phyloP scores from a whole-genome alignment of 1,140 invertebrate species.

The Diabrotica undecimpunctata region DNA sequence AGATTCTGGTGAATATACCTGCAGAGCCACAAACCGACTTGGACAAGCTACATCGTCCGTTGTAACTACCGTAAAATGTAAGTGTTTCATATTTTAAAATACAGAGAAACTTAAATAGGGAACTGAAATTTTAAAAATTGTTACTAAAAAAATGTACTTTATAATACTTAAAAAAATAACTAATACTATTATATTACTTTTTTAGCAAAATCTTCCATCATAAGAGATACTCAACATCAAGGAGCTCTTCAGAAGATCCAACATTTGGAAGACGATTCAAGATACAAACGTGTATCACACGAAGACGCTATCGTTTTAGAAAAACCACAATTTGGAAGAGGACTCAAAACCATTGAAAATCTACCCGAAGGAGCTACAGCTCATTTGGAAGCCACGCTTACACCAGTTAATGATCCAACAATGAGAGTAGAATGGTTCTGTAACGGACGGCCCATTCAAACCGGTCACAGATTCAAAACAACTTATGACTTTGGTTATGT shows the following conservation, averaged over 20 bases:
- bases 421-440: slow-evolving; percentile 95
- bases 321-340: slow-evolving; percentile 83
- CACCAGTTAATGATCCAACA: slow-evolving; percentile 91
- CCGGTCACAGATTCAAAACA: slow-evolving; percentile 87
- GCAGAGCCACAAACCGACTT: slow-evolving; percentile 82
- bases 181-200: slow-evolving; percentile 33
- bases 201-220: slow-evolving; percentile 78
- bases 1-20: slow-evolving; percentile 90
- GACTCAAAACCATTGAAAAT: slow-evolving; percentile 79
- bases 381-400: slow-evolving; percentile 92
- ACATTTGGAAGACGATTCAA: slow-evolving; percentile 83
- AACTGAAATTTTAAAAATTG: slow-evolving; percentile 18
- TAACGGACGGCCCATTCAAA: slow-evolving; percentile 84
- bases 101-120: not conserved
- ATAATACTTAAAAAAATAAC: no score
- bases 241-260: slow-evolving; percentile 89
- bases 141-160: no score
- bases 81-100: slow-evolving; percentile 45
- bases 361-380: slow-evolving; percentile 83
- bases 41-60: slow-evolving; percentile 79
- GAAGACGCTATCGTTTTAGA: slow-evolving; percentile 75
- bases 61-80: slow-evolving; percentile 76
- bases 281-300: slow-evolving; percentile 64
- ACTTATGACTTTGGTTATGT: slow-evolving; percentile 96
- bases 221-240: slow-evolving; percentile 92